Evolutionary conservation across 1,140 invertebrate species (phyloP), one percentile per base, ranked within the genome.

Genomic region (Vollenhovia emeryi): DNA sequence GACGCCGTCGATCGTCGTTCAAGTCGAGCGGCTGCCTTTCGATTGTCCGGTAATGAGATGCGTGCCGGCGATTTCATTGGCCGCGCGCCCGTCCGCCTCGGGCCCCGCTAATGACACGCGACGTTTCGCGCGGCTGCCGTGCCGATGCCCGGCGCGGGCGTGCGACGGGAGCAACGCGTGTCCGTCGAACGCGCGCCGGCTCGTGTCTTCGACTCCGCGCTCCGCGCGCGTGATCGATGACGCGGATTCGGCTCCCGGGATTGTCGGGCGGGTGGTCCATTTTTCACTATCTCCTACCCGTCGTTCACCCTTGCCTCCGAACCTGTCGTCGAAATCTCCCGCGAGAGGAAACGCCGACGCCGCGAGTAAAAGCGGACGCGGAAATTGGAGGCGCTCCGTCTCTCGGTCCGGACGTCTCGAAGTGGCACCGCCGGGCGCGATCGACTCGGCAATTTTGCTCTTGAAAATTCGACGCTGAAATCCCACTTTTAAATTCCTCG

Each of bases 1-100:
- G 43, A 33, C 43, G n/a, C 15, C n/a, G n/a, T n/a, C n/a, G n/a
- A n/a, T n/a, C n/a, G n/a, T 4, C 43, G 57, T 40, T 50, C n/a
- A 27, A 52, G 73, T 30, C 64, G 48, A 52, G 18, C 48, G n/a
- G 13, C 6, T 40, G 64, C 74, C 43, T 82, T 36, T 62, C 68
- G 69, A 87, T 88, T 40, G 85, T 88, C 24, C 40, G 21, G 4
- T 73, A 87, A 80, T 85, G 55, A 84, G 74, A 85, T 79, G 48
- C 71, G 83, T 62, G 33, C 43, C 68, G 21, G 40, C 60, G 45
- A 4, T 50, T 50, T 55, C 62, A 69, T 78, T 62, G 59, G 59
- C 43, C 43, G 48, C 4, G 13, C 30, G 30, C 18, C 30, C 60
- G 59, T 27, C 9, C 30, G 43, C 80, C 57, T 71, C 69, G 43